These are phyloP conservation scores for Chaetura pelagica DNA, from an alignment of 2,113 vertebrate genomes.

Conservation along the genomic window DNA sequence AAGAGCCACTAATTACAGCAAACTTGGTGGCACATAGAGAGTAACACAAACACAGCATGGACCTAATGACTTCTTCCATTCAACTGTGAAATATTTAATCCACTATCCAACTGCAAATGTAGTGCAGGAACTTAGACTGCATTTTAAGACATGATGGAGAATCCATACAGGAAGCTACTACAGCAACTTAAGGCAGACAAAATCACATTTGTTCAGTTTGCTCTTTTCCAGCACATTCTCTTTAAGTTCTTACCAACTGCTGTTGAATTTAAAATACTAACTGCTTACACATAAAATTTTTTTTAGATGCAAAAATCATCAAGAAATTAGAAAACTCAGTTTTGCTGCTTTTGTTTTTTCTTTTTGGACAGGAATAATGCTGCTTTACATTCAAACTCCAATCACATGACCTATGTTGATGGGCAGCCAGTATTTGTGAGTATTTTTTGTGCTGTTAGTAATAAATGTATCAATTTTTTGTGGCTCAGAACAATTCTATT, in stretches of 20 bases:
- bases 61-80: background rate
- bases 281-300: background rate
- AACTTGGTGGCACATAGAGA: background rate
- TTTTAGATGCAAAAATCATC: background rate
- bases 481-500: background rate
- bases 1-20: background rate
- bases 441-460: background rate
- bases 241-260: background rate
- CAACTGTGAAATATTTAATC: background rate
- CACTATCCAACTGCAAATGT: background rate
- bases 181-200: background rate
- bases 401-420: background rate
- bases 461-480: background rate
- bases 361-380: background rate
- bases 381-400: background rate
- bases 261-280: background rate
- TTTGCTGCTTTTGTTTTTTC: background rate
- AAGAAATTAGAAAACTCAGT: background rate
- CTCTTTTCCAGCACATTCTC: background rate
- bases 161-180: background rate
- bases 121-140: background rate
- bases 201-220: background rate
- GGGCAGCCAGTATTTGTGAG: background rate
- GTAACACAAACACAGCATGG: background rate
- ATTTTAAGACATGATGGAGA: background rate